Conservation (phyloP, 2,888 invertebrate species). For the Tuberolachnus salignus region DNA sequence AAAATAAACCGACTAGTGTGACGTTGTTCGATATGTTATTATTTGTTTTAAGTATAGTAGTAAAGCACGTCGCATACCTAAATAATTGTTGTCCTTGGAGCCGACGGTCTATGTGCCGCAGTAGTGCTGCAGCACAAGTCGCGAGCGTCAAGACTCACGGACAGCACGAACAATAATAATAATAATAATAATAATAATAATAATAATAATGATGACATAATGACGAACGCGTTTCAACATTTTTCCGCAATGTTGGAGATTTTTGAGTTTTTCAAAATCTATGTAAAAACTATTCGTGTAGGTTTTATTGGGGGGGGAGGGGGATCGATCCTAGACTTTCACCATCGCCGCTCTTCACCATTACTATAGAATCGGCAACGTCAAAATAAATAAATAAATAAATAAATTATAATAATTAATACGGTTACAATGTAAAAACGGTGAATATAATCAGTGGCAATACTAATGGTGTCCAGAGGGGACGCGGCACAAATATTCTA, state of each 20-base stretch:
- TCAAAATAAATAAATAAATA: no score
- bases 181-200: not conserved
- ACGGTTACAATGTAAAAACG: constrained; percentile 31
- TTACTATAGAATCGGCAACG: no score
- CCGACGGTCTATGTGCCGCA: not conserved
- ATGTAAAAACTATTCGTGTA: no score
- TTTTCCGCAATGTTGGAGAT: not conserved
- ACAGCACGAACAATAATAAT: constrained; percentile 2
- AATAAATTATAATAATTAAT: no score
- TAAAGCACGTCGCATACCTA: constrained; percentile 39
- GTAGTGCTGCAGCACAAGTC: constrained; percentile 20
- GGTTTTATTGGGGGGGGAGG: no score
- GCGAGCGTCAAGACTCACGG: not conserved
- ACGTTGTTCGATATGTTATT: not conserved
- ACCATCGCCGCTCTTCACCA: no score
- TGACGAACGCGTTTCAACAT: not conserved
- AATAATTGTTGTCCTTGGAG: constrained; percentile 43
- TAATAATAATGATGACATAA: not conserved
- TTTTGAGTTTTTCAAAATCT: not conserved
- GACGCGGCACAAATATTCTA: no score
- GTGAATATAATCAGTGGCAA: constrained; percentile 26
- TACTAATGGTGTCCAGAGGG: no score
- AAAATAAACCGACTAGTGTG: not conserved
- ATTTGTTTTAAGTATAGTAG: constrained; percentile 20
- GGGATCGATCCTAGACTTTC: no score